Percentiles rank a stretch among this genome's conserved stretches.
Evolutionary conservation across 1,140 invertebrate genomes (phyloP).

Genomic region (Drosophila neocordata): DNA sequence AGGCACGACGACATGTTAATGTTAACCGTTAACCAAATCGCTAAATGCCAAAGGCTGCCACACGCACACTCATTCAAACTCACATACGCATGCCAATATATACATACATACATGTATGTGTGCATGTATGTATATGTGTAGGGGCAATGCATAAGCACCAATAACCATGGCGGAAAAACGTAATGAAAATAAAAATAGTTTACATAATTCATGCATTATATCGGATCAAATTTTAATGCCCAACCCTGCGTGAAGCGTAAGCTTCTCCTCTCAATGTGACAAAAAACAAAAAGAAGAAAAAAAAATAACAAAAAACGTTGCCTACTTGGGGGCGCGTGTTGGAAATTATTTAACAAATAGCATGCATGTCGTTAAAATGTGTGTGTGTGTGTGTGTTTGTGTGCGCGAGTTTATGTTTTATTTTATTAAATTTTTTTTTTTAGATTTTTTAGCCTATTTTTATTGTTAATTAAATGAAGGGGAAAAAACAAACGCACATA

Average conservation of each 20-base stretch:
- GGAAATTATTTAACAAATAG: slow-evolving; percentile 77
- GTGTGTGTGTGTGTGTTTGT: slow-evolving; percentile 42
- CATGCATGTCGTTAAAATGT: slow-evolving; percentile 56
- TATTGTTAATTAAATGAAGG: slow-evolving; percentile 81
- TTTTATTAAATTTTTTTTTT: slow-evolving; percentile 71
- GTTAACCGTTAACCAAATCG: slow-evolving; percentile 77
- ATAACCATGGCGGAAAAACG: slow-evolving; percentile 56
- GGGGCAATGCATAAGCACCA: slow-evolving; percentile 54
- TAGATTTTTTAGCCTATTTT: slow-evolving; percentile 81
- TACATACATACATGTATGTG: not conserved
- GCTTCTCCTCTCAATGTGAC: slow-evolving; percentile 9
- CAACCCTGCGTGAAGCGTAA: slow-evolving; percentile 9
- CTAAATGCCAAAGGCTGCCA: slow-evolving; percentile 66
- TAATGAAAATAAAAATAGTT: slow-evolving; percentile 78
- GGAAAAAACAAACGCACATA: slow-evolving; percentile 52
- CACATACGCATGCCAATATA: too few species aligned
- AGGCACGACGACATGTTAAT: slow-evolving; percentile 48
- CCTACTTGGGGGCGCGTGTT: slow-evolving; percentile 72
- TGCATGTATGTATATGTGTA: not conserved
- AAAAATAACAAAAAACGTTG: slow-evolving; percentile 42
- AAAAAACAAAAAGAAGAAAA: not conserved
- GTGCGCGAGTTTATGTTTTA: slow-evolving; percentile 44
- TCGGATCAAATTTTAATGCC: slow-evolving; percentile 78
- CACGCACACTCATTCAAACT: slow-evolving; percentile 2
- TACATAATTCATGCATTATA: slow-evolving; percentile 80